Evolutionary conservation across 2,888 invertebrate genomes (phyloP).

Genomic region (Phymatocera aterrima): DNA sequence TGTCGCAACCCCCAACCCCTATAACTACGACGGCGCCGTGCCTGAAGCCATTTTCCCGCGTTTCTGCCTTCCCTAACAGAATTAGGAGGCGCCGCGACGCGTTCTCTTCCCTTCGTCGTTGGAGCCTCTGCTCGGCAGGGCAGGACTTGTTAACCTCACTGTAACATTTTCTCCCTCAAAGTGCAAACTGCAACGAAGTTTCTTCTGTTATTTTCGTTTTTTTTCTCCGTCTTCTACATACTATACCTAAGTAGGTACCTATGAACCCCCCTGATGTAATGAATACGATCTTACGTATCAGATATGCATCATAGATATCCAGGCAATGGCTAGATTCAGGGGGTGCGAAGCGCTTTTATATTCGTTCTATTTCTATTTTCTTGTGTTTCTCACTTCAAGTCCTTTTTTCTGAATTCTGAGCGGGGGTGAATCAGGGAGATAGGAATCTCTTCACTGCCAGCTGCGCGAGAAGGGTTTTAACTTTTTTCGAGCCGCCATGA

Average conservation of each 20-base stretch:
- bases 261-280: not conserved
- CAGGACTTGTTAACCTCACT: conserved; percentile 1
- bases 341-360: conserved; percentile 5
- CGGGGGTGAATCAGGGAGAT: conserved; percentile 5
- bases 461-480: conserved; percentile 43
- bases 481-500: conserved; percentile 36
- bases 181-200: conserved; percentile 15
- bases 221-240: not conserved
- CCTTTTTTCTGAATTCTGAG: not conserved
- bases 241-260: not conserved
- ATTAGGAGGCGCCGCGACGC: conserved; percentile 16
- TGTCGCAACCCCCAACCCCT: conserved; percentile 2
- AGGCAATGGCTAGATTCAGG: not conserved
- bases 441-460: conserved; percentile 6
- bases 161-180: not conserved
- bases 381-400: not conserved
- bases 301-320: too few species aligned
- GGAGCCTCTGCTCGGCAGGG: not conserved
- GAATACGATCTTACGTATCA: not conserved
- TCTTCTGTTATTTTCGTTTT: not conserved
- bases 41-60: conserved; percentile 33
- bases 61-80: conserved; percentile 37
- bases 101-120: not conserved
- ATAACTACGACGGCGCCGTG: not conserved
- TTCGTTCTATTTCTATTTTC: not conserved